These are phyloP conservation scores for Halcyon malimbica DNA, from an alignment of 2,113 vertebrate species.

Conservation along the genomic window DNA sequence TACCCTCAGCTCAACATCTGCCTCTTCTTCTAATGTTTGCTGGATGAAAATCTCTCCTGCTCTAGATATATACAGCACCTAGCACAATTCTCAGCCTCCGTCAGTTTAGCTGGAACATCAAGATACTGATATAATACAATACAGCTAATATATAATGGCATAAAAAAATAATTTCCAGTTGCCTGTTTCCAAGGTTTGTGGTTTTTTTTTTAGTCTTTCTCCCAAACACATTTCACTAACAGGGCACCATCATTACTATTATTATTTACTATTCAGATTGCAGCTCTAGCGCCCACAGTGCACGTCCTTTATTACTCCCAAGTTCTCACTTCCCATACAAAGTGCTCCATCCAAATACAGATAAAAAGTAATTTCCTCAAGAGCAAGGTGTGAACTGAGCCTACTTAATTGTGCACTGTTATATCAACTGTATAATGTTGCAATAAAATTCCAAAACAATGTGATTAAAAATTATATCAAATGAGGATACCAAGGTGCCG, in stretches of 20 bases:
- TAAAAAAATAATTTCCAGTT: neutral
- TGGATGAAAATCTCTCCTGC: neutral
- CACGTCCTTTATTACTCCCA: constrained; percentile 43
- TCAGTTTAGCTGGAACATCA: neutral
- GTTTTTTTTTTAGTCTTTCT: neutral
- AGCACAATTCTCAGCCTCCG: neutral
- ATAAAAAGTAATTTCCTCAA: constrained; percentile 69
- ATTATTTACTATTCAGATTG: constrained; percentile 65
- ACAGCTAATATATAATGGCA: neutral
- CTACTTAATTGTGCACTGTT: constrained; percentile 69
- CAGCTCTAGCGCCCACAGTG: constrained; percentile 26
- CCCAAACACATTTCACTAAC: constrained; percentile 31
- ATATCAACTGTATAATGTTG: constrained; percentile 69
- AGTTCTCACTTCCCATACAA: constrained; percentile 42
- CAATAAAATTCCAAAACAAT: constrained; percentile 80
- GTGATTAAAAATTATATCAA: constrained; percentile 78
- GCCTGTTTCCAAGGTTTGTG: neutral
- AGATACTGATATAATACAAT: neutral
- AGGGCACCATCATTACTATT: constrained; percentile 48
- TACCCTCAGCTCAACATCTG: neutral
- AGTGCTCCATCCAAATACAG: constrained; percentile 47
- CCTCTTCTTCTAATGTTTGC: neutral
- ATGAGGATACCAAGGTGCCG: constrained; percentile 71
- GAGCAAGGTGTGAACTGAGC: constrained; percentile 72
- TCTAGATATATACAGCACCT: neutral